Evolutionary conservation across 2,888 invertebrate species (phyloP), one percentile per base, ranked within the genome.

Genomic region (Beris chalybata): DNA sequence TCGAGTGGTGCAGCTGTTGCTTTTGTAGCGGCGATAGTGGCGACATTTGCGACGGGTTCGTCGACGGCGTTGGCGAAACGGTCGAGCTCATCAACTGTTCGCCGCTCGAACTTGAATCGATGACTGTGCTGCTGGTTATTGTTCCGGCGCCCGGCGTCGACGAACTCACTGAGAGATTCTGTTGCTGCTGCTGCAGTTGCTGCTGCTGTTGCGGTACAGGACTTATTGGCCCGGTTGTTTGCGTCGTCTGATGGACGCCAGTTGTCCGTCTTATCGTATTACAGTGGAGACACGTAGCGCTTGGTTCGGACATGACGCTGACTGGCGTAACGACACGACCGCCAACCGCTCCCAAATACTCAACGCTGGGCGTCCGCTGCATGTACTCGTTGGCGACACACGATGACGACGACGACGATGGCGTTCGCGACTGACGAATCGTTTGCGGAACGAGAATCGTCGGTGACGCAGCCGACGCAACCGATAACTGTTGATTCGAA

Each of bases 201-300:
- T 45, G 57, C 11, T 29, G 45, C 15, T 70, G 71, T 54, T 77
- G 73, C 11, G 80, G 79, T 4, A 80, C 74, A 2, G 81, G 81
- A 44, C 81, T 81, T 4, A 81, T 77, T 0, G 81, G 81, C 0
- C 81, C 81, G n/a, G 81, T 81, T 12, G 80, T 81, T 67, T 81
- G 81, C 0, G 81, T 81, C 4, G 81, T 81, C 66, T 81, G 81
- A 70, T 81, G 81, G 1, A 81, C 81, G 3, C 81, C 81, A 3
- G 81, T 80, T 4, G 81, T 81, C 1, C 81, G 74, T 1, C 79
- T 74, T 9, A 77, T 76, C 4, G 79, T 79, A 64, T 79, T 81
- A 64, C 81, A 81, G 65, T 81, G 81, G 22, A 80, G 67, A 13
- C 81, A 81, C 4, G 81, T 79, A 6, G 56, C 57, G 12, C 30